phyloP scores from a whole-genome alignment of 2,888 invertebrate species.

The Argyra leucocephala region DNA sequence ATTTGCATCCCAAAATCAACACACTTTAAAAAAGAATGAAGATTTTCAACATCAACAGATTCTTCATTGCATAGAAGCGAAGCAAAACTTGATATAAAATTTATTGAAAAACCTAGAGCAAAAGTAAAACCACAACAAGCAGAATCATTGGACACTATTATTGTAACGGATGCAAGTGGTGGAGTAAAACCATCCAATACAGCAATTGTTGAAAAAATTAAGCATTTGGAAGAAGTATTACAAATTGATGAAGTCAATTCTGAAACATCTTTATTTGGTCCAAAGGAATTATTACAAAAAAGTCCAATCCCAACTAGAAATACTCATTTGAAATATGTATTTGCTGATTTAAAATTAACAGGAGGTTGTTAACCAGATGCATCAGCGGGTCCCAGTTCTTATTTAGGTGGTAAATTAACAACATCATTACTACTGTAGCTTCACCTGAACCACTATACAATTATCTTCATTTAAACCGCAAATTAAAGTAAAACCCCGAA shows the following conservation, averaged over 20 bases:
- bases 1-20: slow-evolving; percentile 69
- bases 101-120: slow-evolving; percentile 25
- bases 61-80: slow-evolving; percentile 22
- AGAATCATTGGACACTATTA: slow-evolving; percentile 15
- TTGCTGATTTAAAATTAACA: slow-evolving; percentile 54
- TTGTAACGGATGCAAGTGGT: slow-evolving; percentile 11
- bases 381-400: slow-evolving; percentile 31
- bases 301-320: slow-evolving; percentile 52
- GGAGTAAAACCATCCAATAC: slow-evolving; percentile 10
- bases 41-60: slow-evolving; percentile 23
- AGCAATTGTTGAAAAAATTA: slow-evolving; percentile 19
- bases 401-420: not conserved
- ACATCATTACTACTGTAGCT: slow-evolving; percentile 18
- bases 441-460: slow-evolving; percentile 24
- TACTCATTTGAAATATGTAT: slow-evolving; percentile 54
- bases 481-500: slow-evolving; percentile 70
- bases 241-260: slow-evolving; percentile 27
- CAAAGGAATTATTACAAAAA: slow-evolving; percentile 24
- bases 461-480: slow-evolving; percentile 53
- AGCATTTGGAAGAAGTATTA: slow-evolving; percentile 22
- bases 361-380: slow-evolving; percentile 43
- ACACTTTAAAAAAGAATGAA: slow-evolving; percentile 61
- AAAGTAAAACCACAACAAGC: slow-evolving; percentile 24
- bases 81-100: slow-evolving; percentile 24
- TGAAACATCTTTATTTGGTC: slow-evolving; percentile 14